Conservation (phyloP, 2,113 vertebrate species). For the Felis catus region F.catus_Fca126_mat1.0 CM031413.1:7002501-7003000, state of each 20-base stretch:
- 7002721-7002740: no score
- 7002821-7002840: not conserved
- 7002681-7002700: no score
- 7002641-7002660: no score
- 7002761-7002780: no score
- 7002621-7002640: no score
- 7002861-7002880: not conserved
- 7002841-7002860: not conserved
- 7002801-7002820: not conserved
- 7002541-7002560: not conserved
- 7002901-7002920: not conserved
- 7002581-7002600: no score
- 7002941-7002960: not conserved
- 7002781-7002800: not conserved
- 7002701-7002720: no score
- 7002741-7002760: no score
- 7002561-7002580: no score
- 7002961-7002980: not conserved
- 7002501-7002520: not conserved
- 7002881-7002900: not conserved
- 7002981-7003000: not conserved
- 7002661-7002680: no score
- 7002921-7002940: not conserved
- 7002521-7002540: not conserved
- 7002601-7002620: no score